These are phyloP conservation scores for Orientallactaga sibirica DNA, from an alignment of 2,797 vertebrate genomes.

Conservation along the genomic window DNA sequence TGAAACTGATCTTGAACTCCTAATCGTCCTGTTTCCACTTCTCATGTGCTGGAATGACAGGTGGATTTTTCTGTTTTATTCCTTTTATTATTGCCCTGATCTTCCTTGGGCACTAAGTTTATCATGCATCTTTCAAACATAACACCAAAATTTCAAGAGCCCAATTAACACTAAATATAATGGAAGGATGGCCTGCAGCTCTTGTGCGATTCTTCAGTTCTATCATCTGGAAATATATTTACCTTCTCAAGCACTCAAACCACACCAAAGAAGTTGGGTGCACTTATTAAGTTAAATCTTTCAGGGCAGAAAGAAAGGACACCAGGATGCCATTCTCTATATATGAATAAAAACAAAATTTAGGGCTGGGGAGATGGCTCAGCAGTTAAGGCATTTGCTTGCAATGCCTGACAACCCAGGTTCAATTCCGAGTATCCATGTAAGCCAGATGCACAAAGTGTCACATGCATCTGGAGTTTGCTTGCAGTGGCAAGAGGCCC, in stretches of 20 bases:
- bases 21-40: too few relatives aligned
- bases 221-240: neutral
- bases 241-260: conserved; percentile 50
- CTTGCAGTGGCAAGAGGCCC: too few relatives aligned
- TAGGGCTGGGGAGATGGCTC: neutral
- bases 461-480: too few relatives aligned
- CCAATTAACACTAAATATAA: neutral
- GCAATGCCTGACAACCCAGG: too few relatives aligned
- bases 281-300: conserved; percentile 39
- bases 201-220: neutral
- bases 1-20: neutral
- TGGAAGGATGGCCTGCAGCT: neutral
- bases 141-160: conserved; percentile 36
- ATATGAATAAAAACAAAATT: neutral
- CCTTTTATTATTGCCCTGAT: conserved; percentile 46
- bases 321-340: neutral
- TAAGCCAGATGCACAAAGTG: too few relatives aligned
- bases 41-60: neutral
- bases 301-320: neutral
- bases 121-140: conserved; percentile 37
- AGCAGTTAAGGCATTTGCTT: too few relatives aligned
- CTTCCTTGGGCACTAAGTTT: neutral
- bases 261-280: conserved; percentile 13
- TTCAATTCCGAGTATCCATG: too few relatives aligned
- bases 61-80: neutral